These are phyloP conservation scores for Alectura lathami DNA, from an alignment of 2,113 vertebrate genomes.

Conservation along the genomic window DNA sequence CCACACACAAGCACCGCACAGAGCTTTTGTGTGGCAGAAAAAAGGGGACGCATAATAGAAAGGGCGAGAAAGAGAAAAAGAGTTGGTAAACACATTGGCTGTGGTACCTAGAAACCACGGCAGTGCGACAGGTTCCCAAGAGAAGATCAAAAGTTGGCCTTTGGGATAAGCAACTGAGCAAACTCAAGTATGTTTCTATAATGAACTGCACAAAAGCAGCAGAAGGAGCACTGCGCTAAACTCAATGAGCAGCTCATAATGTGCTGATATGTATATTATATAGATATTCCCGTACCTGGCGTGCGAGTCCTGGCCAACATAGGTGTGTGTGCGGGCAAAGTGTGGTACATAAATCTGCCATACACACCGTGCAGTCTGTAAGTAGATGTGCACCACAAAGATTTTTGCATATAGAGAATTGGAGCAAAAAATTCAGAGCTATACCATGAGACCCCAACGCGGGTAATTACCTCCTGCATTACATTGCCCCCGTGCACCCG, in stretches of 20 bases:
- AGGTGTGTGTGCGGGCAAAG: not conserved
- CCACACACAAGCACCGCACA: constrained; percentile 77
- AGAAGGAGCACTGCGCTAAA: not conserved
- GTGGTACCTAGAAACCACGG: constrained; percentile 64
- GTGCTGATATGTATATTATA: constrained; percentile 52
- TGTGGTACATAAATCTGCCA: not conserved
- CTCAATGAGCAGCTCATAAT: constrained; percentile 41
- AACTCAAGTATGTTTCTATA: constrained; percentile 58
- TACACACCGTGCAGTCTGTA: fast-evolving
- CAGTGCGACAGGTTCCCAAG: constrained; percentile 70
- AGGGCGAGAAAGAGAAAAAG: constrained; percentile 68
- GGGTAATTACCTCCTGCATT: not conserved
- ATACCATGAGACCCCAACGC: fast-evolving
- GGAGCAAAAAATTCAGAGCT: not conserved
- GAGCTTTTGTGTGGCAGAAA: constrained; percentile 63
- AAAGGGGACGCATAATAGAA: constrained; percentile 58
- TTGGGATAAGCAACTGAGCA: constrained; percentile 55
- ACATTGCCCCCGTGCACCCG: not conserved
- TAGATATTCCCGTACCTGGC: constrained; percentile 20
- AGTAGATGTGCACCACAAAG: not conserved
- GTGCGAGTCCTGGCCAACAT: not conserved
- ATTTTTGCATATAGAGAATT: not conserved
- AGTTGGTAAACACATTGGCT: constrained; percentile 73
- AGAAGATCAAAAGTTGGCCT: constrained; percentile 75
- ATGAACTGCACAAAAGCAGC: constrained; percentile 50